Base-by-base conservation (phyloP, 2,113 vertebrate genomes). In the Rhea americana region DNA sequence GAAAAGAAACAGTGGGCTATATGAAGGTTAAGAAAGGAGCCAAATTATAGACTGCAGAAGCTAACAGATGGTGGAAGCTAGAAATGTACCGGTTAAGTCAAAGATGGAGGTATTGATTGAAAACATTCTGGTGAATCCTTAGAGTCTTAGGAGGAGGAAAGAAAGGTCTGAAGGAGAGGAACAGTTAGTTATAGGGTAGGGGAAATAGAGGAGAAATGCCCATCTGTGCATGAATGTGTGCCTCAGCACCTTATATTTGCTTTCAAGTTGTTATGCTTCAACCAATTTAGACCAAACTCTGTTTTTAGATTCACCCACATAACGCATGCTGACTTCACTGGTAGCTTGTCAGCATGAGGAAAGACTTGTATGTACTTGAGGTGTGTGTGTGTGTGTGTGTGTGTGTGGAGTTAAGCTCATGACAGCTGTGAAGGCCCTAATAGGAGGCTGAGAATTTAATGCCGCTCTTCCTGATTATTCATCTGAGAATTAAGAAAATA, bases 251-350 rank as follows among this genome's bases (percentile, higher is more conserved):
- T 55, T 82, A 10, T 25, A 7, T 62, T 74, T 74, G 65, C 68
- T 93, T 94, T 95, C 76, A 91, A 16, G 89, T 59, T 85, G 70
- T 91, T 93, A 39, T 6, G 17, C 74, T 75, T 95, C 68, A 90
- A 92, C 87, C 68, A 78, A 82, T 92, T 94, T 56, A 95, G 79
- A 87, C 47, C 89, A 91, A 85, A 79, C 53, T 82, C 11, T 62
- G 47, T 3, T 45, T 53, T 58, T 7, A 21, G 25, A 18, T 77
- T 93, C 53, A 16, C 90, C 61, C 80, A 73, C 90, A 18, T 35
- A 75, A 18, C 30, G 17, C 61, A 65, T 2, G 3, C 43, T 93
- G 91, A 89, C 62, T 79, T 91, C 91, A 90, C 48, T 66, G 61
- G 66, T 85, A 75, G 90, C 72, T 0, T 0, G 2, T 85, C 65